These are phyloP conservation scores for Pectinophora gossypiella DNA, from an alignment of 1,140 invertebrate genomes.

Conservation along the genomic window DNA sequence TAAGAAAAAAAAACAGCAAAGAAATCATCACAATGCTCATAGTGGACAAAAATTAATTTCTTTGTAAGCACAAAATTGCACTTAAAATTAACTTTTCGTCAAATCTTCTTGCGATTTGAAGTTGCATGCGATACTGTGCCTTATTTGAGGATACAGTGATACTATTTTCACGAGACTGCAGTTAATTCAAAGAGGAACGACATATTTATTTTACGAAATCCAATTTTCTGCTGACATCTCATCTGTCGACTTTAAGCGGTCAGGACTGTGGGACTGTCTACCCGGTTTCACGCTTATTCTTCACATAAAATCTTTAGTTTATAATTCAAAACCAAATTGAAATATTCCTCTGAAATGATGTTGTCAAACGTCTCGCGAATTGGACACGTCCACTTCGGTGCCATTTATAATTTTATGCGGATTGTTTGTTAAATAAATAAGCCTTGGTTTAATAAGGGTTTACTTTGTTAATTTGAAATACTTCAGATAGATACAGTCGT, in stretches of 20 bases:
- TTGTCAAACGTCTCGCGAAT: not conserved
- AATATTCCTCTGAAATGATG: not conserved
- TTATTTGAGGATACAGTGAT: conserved; percentile 15
- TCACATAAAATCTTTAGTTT: conserved; percentile 37
- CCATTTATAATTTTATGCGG: too few species aligned
- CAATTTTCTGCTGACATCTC: conserved; percentile 74
- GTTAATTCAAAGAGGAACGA: conserved; percentile 54
- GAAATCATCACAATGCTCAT: conserved; percentile 32
- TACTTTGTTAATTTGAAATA: too few species aligned
- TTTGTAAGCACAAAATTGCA: conserved; percentile 57
- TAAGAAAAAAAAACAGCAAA: conserved; percentile 38
- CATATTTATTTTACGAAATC: conserved; percentile 74
- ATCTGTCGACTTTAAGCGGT: conserved; percentile 72
- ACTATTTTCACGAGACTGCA: conserved; percentile 18
- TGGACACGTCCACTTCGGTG: not conserved
- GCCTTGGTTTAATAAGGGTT: too few species aligned
- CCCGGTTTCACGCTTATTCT: conserved; percentile 62
- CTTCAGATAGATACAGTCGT: too few species aligned
- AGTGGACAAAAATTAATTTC: conserved; percentile 62
- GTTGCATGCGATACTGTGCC: conserved; percentile 14
- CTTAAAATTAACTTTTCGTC: conserved; percentile 65
- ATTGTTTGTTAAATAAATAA: too few species aligned
- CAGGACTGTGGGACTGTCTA: conserved; percentile 58
- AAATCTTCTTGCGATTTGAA: conserved; percentile 17
- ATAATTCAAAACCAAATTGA: conserved; percentile 10